Evolutionary conservation across 30 jellyfish, hydroid and myxozoan genomes (phyloP), one percentile per base, ranked within the genome.

Genomic region (Turritopsis dohrnii): DNA sequence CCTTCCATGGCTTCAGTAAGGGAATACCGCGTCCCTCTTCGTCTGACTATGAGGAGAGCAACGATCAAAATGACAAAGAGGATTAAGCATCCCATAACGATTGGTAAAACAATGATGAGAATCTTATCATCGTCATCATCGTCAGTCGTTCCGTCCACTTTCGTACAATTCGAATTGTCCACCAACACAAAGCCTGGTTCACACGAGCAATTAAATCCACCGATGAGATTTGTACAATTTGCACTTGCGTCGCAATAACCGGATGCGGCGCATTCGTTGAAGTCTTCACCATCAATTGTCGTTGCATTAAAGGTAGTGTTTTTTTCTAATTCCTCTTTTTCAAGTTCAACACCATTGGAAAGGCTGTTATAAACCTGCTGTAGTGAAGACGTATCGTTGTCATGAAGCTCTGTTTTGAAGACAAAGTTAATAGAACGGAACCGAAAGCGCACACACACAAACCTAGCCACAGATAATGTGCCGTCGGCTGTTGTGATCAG

Each of bases 181-280:
- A 69, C 30, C 19, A 69, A 27, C 19, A 8, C 23, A 69, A n/a
- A 69, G 9, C 60, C 60, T 69, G 19, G 8, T 23, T 69, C 19
- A 69, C 77, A 69, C 16, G 28, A 23, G 30, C 77, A 69, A 27
- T 27, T 23, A 69, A n/a, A 69, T 23, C 77, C 77, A 7, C 77
- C 77, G 19, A 69, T 69, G 16, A 69, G 22, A 19, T 69, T 69
- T 27, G 30, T 27, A 69, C 77, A 69, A n/a, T 16, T 69, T 8
- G 77, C 77, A n/a, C 31, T 69, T 0, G 31, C 30, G 30, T 23
- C 77, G 19, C 77, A 69, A 27, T 69, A 69, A 19, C 77, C 77
- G 9, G 22, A 9, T 7, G 77, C 30, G 16, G 9, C 16, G 19
- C 77, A 69, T 69, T 69, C 77, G 8, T 69, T 27, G 22, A 0